Base-by-base conservation (phyloP, 2,797 vertebrate species). In the Tapirus indicus region DNA sequence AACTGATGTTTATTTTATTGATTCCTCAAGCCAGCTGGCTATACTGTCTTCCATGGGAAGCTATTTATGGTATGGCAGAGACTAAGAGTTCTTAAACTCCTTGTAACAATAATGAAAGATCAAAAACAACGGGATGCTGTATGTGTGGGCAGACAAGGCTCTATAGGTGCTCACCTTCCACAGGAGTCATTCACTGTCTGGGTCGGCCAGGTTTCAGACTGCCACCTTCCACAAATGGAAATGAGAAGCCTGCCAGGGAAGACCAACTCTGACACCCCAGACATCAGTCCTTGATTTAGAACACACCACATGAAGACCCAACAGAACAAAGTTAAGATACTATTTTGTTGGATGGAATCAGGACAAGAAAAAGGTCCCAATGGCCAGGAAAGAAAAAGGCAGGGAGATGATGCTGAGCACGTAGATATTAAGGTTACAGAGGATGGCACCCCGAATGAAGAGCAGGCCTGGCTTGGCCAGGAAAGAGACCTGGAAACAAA, bases 21-120 rank as follows among this genome's bases (percentile, higher is more conserved):
- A 41, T 64, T 72, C 77, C 25, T 35, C 14, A 49, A 49, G 47
- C 6, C 41, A 78, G 7, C 14, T 66, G 41, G 17, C 71, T 79
- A 11, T 74, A 32, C 20, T 2, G 7, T 83, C 38, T 79, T 38
- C 62, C 25, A 2, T 21, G 38, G 41, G 35, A 72, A 54, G 14
- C 18, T 91, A n/a, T 77, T n/a, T 62, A 23, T n/a, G 21, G 9
- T 83, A 47, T 21, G 78, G 44, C 25, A 54, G 83, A 93, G 49
- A 82, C 1, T n/a, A 47, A 92, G 54, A 82, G 13, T 38, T 27
- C 20, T 75, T 52, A 83, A 77, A 83, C 41, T 60, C 78, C 62
- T 49, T 62, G 9, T 47, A 84, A 92, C 20, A 68, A 82, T 23
- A 47, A 49, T 47, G 44, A 93, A 41, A 77, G 32, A 56, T 49